Conservation (phyloP, 1,140 invertebrate genomes). For the Aporrectodea caliginosa region DNA sequence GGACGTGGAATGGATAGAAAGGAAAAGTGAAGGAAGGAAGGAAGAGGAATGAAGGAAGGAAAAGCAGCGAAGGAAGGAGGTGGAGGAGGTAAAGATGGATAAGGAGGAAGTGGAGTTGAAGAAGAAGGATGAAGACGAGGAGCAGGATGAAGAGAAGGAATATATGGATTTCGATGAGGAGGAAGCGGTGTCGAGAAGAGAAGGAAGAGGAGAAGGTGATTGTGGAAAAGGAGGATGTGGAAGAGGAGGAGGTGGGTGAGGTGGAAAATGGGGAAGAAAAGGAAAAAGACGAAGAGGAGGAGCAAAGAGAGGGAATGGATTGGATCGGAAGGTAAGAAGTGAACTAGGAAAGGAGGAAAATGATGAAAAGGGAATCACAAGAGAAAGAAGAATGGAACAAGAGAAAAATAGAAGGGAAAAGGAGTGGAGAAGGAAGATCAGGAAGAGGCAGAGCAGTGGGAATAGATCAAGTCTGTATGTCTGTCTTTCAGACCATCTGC, state of each 20-base stretch:
- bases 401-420: neutral
- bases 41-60: neutral
- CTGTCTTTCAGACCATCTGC: neutral
- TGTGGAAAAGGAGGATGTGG: too few species aligned
- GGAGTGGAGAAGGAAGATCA: too few species aligned
- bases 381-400: too few species aligned
- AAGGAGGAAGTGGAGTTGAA: neutral
- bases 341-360: neutral
- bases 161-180: neutral
- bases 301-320: neutral
- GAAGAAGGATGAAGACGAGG: neutral
- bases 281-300: neutral
- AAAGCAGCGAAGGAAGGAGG: neutral
- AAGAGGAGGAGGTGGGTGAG: neutral
- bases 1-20: neutral
- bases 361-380: neutral
- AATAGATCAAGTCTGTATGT: neutral
- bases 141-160: neutral
- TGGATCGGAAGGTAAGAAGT: neutral
- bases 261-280: neutral
- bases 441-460: neutral
- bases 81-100: too few species aligned
- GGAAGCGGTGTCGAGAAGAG: too few species aligned
- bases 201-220: too few species aligned
- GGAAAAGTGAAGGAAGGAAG: neutral